Base-by-base conservation (phyloP, 2,113 vertebrate species). In the Gasterosteus aculeatus region DNA sequence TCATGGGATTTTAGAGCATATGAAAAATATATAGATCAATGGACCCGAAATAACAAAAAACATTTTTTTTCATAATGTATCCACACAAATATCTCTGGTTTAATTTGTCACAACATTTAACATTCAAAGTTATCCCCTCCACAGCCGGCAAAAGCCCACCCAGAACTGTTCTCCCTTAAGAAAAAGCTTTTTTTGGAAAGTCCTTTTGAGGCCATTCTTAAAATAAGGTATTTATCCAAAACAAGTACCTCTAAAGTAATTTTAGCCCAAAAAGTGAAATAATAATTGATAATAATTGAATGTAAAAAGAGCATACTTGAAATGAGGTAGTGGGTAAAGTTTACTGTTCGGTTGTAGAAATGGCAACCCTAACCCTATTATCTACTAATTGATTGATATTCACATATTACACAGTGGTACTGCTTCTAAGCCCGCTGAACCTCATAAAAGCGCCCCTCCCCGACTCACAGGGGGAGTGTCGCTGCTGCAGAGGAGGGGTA, bases 391-490 rank as follows among this genome's bases (percentile, higher is more conserved):
- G 31, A 31, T 2, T 62, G 35, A 70, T 53, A 42, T 33, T 22
- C 12, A 53, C 38, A 42, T 6, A 42, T 49, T 33, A 12, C 18
- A 51, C 11, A 5, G n/a, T 49, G 44, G 51, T 14, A 12, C 5
- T 26, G 72, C 53, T 35, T 19, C n/a, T 18, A 56, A 74, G 70
- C 49, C 41, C n/a, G n/a, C 53, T 53, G 26, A 47, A 53, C 22
- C 61, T n/a, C n/a, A 70, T 65, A 69, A 63, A 26, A 46, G 64
- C 57, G 56, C 66, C 59, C 42, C 71, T 65, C 60, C 10, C 0
- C 49, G 11, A 26, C 76, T 60, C 2, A 15, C 60, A 70, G 63
- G 35, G 78, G 44, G 70, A 54, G 75, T 16, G 72, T 47, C 38
- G 2, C 26, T 2, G 15, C 0, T 22, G 59, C 51, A 72, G 56